Conservation (phyloP, 2,797 vertebrate species). For the Echeneis naucrates region DNA sequence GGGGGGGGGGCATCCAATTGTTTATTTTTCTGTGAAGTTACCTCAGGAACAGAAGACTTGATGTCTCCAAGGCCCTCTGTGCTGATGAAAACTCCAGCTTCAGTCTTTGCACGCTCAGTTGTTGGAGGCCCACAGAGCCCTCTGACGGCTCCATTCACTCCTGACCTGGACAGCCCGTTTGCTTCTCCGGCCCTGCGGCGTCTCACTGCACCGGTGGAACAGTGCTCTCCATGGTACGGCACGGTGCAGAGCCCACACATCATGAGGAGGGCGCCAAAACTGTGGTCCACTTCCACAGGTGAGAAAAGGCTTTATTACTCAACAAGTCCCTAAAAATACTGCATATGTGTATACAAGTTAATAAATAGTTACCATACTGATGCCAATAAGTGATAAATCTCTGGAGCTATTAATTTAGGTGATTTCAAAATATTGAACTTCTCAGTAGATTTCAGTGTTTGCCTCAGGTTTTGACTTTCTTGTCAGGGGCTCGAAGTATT, state of each 20-base stretch:
- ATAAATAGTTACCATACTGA: no score
- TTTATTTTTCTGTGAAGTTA: constrained; percentile 60
- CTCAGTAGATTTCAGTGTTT: neutral
- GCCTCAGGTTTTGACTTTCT: neutral
- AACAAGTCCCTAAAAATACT: neutral
- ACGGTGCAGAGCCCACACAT: constrained; percentile 88
- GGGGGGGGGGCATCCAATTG: accelerated
- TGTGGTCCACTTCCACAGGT: constrained; percentile 93
- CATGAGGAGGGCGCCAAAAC: constrained; percentile 88
- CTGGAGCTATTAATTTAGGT: neutral
- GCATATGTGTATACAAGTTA: neutral
- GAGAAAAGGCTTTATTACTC: constrained; percentile 12
- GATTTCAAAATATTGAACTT: neutral
- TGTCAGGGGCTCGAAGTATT: neutral
- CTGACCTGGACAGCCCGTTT: constrained; percentile 86
- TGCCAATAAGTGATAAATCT: neutral
- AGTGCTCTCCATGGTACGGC: constrained; percentile 85
- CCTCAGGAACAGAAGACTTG: constrained; percentile 78
- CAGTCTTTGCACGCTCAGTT: constrained; percentile 85
- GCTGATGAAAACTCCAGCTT: constrained; percentile 80
- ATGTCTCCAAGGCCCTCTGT: constrained; percentile 80
- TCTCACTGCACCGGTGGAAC: constrained; percentile 81
- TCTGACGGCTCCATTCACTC: constrained; percentile 81
- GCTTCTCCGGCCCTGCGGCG: constrained; percentile 82
- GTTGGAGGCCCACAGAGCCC: constrained; percentile 75